These are phyloP conservation scores for Acrossocheilus wenchowensis DNA, from an alignment of 2,797 vertebrate genomes.

Conservation along the genomic window DNA sequence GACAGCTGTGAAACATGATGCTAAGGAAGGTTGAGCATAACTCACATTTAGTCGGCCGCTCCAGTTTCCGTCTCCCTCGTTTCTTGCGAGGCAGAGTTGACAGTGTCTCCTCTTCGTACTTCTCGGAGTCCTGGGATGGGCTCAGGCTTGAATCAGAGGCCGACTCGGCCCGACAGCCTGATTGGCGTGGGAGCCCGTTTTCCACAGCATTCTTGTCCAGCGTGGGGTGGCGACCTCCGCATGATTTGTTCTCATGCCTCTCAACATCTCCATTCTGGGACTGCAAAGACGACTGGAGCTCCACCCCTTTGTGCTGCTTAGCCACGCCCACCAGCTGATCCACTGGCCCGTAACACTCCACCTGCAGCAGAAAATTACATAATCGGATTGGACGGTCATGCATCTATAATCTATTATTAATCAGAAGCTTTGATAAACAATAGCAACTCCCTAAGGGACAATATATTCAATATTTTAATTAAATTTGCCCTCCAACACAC, in stretches of 20 bases:
- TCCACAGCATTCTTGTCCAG: slow-evolving; percentile 79
- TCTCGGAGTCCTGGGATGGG: slow-evolving; percentile 78
- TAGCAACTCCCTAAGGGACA: neutral
- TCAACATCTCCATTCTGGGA: slow-evolving; percentile 88
- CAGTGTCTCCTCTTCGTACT: slow-evolving; percentile 78
- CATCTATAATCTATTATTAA: neutral
- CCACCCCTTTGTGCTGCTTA: slow-evolving; percentile 79
- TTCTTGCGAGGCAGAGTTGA: slow-evolving; percentile 78
- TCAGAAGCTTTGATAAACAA: neutral
- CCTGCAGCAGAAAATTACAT: slow-evolving; percentile 64
- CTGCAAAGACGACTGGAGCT: slow-evolving; percentile 79
- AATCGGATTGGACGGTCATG: slow-evolving; percentile 17
- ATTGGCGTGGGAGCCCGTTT: slow-evolving; percentile 57
- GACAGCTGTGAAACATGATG: slow-evolving; percentile 39
- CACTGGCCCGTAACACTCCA: slow-evolving; percentile 71
- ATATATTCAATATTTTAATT: slow-evolving; percentile 2
- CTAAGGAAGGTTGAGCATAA: slow-evolving; percentile 52
- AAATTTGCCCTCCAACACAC: slow-evolving; percentile 2
- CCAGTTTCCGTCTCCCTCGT: slow-evolving; percentile 87
- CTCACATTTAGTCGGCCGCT: slow-evolving; percentile 88
- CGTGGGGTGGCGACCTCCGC: slow-evolving; percentile 70
- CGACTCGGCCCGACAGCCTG: slow-evolving; percentile 69
- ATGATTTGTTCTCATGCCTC: slow-evolving; percentile 70
- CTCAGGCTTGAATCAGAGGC: slow-evolving; percentile 72
- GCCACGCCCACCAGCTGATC: slow-evolving; percentile 78